These are phyloP conservation scores for Ophion slaviceki DNA, from an alignment of 2,888 invertebrate species.

Conservation along the genomic window DNA sequence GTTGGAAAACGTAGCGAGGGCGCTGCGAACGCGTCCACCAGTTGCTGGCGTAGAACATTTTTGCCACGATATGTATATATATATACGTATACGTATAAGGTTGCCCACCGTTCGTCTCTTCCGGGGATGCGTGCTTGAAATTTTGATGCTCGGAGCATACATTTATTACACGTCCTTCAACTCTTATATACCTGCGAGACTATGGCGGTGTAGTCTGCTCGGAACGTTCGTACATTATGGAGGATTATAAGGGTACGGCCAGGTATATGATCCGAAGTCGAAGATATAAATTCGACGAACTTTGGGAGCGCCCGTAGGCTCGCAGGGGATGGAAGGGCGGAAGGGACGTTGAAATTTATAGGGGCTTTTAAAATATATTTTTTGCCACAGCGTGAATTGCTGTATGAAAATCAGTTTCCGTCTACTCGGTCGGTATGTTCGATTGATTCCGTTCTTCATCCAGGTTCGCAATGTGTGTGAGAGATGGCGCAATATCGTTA, in stretches of 20 bases:
- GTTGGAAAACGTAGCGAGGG: conserved; percentile 1
- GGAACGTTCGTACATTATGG: neutral
- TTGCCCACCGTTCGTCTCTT: neutral
- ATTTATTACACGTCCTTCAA: neutral
- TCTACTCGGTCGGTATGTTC: no score
- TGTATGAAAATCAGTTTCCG: no score
- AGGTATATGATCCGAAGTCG: no score
- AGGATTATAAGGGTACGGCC: neutral
- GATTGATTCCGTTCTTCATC: no score
- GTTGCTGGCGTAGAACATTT: conserved; percentile 40
- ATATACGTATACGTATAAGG: neutral
- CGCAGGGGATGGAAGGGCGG: no score
- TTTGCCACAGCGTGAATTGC: no score
- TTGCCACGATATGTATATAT: neutral
- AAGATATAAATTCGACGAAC: no score
- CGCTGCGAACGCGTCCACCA: conserved; percentile 51
- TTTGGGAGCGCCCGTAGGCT: no score
- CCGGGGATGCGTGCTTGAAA: neutral
- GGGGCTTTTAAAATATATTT: no score
- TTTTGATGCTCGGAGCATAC: neutral
- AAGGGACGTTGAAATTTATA: no score
- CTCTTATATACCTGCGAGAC: neutral
- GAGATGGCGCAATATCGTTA: no score
- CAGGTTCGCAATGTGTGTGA: no score
- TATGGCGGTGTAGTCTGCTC: neutral